Evolutionary conservation across 2,888 invertebrate genomes (phyloP).

Genomic region (Spodoptera littoralis): DNA sequence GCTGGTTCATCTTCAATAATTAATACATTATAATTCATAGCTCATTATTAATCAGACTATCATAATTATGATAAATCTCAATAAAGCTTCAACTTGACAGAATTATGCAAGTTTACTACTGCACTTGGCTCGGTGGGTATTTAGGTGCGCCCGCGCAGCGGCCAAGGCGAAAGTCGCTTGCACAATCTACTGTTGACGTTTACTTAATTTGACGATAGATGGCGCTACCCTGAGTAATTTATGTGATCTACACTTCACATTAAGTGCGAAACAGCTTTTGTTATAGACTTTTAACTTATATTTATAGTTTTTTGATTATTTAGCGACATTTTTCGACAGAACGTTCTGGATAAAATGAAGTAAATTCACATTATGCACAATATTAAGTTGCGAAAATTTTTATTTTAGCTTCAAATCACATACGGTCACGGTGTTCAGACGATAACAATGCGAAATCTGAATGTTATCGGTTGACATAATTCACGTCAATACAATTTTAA

Average conservation of each 20-base stretch:
- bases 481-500: conserved; percentile 28
- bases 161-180: conserved; percentile 66
- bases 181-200: conserved; percentile 48
- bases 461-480: conserved; percentile 32
- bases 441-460: conserved; percentile 19
- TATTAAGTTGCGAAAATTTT: too few relatives aligned
- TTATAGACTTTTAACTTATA: too few relatives aligned
- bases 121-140: conserved; percentile 46
- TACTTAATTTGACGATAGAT: conserved; percentile 44
- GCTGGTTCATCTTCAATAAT: too few relatives aligned
- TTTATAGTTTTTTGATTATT: too few relatives aligned
- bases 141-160: conserved; percentile 53
- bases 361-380: too few relatives aligned
- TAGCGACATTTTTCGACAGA: too few relatives aligned
- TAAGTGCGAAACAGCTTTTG: background rate
- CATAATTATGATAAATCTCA: background rate
- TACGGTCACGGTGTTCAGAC: conserved; percentile 1
- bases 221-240: conserved; percentile 33
- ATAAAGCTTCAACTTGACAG: conserved; percentile 7
- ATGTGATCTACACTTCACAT: conserved; percentile 3
- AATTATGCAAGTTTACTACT: conserved; percentile 49
- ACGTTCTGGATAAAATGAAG: too few relatives aligned
- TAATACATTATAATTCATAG: too few relatives aligned
- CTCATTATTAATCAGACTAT: too few relatives aligned
- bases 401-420: conserved; percentile 3